Evolutionary conservation across 2,113 vertebrate genomes (phyloP).

Genomic region (Corythoichthys intestinalis): DNA sequence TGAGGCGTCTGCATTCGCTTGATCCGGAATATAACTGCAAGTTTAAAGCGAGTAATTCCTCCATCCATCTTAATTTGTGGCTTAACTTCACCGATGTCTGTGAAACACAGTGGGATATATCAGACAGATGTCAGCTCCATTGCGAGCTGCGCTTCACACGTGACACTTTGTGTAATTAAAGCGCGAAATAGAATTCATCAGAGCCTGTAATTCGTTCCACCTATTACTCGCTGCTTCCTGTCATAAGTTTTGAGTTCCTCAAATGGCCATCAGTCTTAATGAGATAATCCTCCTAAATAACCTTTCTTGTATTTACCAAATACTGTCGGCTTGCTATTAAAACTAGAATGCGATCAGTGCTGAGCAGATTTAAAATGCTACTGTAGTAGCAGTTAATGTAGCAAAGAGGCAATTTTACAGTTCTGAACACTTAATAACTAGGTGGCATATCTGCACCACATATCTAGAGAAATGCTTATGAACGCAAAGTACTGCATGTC

Average conservation of each 20-base stretch:
- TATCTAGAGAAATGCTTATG: neutral
- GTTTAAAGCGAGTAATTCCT: neutral
- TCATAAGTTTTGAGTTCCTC: slow-evolving; percentile 6
- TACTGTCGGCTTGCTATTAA: neutral
- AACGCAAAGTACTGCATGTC: slow-evolving; percentile 9
- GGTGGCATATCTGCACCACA: neutral
- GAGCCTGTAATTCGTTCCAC: slow-evolving; percentile 31
- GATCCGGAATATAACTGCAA: neutral
- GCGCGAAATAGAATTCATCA: slow-evolving; percentile 30
- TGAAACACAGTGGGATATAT: neutral
- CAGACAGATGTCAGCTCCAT: slow-evolving; percentile 26
- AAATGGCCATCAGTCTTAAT: slow-evolving; percentile 16
- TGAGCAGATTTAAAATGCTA: neutral
- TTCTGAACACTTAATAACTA: neutral
- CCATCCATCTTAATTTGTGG: neutral
- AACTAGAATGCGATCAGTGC: neutral
- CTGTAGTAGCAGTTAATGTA: neutral
- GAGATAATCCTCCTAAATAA: neutral
- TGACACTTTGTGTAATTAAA: slow-evolving; percentile 42
- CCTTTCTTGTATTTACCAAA: neutral
- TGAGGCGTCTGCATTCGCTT: neutral
- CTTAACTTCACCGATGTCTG: neutral
- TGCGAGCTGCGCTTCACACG: slow-evolving; percentile 4
- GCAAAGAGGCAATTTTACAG: neutral
- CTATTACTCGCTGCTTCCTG: slow-evolving; percentile 27